These are phyloP conservation scores for Papilio demoleus DNA, from an alignment of 2,888 invertebrate species.

Conservation along the genomic window DNA sequence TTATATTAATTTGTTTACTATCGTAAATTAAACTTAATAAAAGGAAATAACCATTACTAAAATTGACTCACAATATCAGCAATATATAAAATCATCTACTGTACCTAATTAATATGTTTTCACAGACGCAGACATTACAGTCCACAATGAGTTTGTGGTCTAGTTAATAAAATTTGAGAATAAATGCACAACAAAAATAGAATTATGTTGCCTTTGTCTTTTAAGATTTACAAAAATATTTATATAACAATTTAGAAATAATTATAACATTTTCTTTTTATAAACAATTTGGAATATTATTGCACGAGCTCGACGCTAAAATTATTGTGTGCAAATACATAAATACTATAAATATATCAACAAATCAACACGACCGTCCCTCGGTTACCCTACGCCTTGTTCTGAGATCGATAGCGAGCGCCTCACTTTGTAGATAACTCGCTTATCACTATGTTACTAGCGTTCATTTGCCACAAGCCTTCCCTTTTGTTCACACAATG, in stretches of 20 bases:
- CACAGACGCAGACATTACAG: constrained; percentile 74
- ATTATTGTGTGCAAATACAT: constrained; percentile 71
- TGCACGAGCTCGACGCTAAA: constrained; percentile 81
- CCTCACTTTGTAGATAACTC: constrained; percentile 21
- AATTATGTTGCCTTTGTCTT: constrained; percentile 81
- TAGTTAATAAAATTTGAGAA: constrained; percentile 73
- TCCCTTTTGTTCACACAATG: constrained; percentile 36
- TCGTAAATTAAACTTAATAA: constrained; percentile 79
- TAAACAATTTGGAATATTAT: constrained; percentile 82
- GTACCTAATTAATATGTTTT: constrained; percentile 65
- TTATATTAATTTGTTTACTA: constrained; percentile 77
- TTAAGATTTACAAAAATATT: constrained; percentile 79
- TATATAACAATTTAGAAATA: constrained; percentile 81
- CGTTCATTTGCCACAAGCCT: not conserved
- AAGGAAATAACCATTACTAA: constrained; percentile 79
- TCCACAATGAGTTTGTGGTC: constrained; percentile 78
- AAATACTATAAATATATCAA: constrained; percentile 77
- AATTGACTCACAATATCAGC: constrained; percentile 82
- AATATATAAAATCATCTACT: constrained; percentile 71
- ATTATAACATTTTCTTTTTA: constrained; percentile 74
- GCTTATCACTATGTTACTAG: too few species aligned
- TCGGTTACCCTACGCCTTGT: constrained; percentile 61
- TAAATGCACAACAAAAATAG: constrained; percentile 83
- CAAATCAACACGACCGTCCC: constrained; percentile 77
- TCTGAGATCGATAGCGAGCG: constrained; percentile 39